Evolutionary conservation across 2,888 invertebrate genomes (phyloP), one percentile per base, ranked within the genome.

Genomic region (Erynnis tages): DNA sequence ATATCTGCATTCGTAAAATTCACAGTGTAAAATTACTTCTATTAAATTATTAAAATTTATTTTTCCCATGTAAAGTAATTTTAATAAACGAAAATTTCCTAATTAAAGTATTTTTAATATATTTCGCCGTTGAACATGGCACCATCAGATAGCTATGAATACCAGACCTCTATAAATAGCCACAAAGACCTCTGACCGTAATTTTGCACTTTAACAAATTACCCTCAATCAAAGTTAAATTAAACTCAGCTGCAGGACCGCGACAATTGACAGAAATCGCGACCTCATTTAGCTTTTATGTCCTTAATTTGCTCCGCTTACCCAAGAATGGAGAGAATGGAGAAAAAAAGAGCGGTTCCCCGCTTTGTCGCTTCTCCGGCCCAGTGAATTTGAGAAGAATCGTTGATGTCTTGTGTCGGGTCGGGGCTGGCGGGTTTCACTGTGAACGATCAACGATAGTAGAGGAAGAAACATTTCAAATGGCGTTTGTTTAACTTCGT

Each of bases 241-340:
- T 57, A 56, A 59, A 47, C 54, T 54, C 55, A 27, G 45, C 50
- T 49, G 56, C 56, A 54, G 57, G 54, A 40, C 57, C 49, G 62
- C 61, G 65, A 73, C 76, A 77, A 82, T 79, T 75, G 78, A 71
- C 74, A 71, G 69, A 73, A 76, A 76, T 75, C 71, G 73, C 73
- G 73, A 73, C 76, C 77, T 76, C 79, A 77, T 82, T 85, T 76
- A 66, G 72, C 73, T 76, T 79, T 82, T 79, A 81, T 78, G 70
- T 66, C 72, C 78, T 77, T 85, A 85, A 83, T 85, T 84, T 83
- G 79, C 71, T 66, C 71, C 70, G 76, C 72, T 80, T 76, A 71
- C 68, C 66, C 63, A 59, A 63, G 69, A 72, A 67, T 67, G 71
- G 60, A 49, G 35, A 11, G n/a, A n/a, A 21, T 3, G 21, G 16